A percentile compares a stretch with the other conserved stretches of the same genome.
These are phyloP conservation scores for Paradoxurus hermaphroditus DNA, from an alignment of 2,113 vertebrate species.

Conservation along the genomic window DNA sequence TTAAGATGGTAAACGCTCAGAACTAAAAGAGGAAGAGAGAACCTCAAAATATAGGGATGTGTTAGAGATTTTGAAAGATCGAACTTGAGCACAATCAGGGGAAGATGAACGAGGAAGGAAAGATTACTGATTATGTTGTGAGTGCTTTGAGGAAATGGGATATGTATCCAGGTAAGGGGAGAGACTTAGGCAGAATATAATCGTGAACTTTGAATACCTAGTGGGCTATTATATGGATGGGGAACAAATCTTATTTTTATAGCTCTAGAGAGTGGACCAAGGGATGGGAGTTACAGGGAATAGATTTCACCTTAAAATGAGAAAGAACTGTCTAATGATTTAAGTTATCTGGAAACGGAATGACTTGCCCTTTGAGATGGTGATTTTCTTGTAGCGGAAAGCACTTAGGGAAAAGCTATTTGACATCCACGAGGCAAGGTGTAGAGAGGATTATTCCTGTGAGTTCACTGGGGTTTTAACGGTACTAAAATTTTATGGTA, in stretches of 20 bases:
- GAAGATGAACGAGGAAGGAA: neutral
- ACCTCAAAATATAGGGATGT: neutral
- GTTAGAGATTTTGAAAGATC: neutral
- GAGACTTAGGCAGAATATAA: neutral
- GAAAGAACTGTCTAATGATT: neutral
- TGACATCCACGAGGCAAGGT: neutral
- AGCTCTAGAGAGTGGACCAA: neutral
- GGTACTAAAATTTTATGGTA: neutral
- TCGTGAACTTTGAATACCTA: neutral
- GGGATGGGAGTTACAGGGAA: neutral
- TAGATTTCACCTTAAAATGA: constrained; percentile 35
- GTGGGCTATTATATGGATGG: neutral
- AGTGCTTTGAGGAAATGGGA: neutral
- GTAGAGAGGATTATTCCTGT: neutral
- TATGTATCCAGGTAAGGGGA: neutral
- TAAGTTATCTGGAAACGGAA: constrained; percentile 39
- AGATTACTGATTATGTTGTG: neutral
- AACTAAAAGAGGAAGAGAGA: neutral
- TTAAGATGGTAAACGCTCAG: neutral
- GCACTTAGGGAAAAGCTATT: neutral
- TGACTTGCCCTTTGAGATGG: neutral
- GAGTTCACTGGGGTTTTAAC: neutral
- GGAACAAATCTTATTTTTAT: neutral
- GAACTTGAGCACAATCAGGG: neutral
- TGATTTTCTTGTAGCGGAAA: neutral